A percentile compares a stretch with the other conserved stretches of the same genome.
phyloP scores from a whole-genome alignment of 2,888 invertebrate genomes.

The Cybosia mesomella region DNA sequence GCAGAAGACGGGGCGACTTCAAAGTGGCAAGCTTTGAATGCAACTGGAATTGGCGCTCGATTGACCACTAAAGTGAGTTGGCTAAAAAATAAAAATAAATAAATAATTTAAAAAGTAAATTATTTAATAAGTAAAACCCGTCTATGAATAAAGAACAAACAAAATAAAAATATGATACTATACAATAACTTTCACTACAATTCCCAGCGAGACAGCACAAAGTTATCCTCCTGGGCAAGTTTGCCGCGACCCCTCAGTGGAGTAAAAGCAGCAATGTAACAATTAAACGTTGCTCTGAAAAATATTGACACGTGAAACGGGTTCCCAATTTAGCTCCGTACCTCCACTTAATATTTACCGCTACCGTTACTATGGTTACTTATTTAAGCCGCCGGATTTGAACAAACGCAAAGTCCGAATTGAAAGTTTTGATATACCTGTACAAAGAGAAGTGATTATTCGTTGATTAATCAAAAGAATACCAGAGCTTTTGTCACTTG shows the following conservation, averaged over 20 bases:
- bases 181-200: conserved; percentile 2
- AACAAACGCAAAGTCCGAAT: conserved; percentile 9
- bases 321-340: conserved; percentile 24
- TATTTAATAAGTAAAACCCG: background rate
- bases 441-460: background rate
- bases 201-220: background rate
- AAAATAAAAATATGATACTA: background rate
- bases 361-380: conserved; percentile 28
- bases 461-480: background rate
- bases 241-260: conserved; percentile 3
- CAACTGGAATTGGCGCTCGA: too few relatives aligned
- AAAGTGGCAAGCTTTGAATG: too few relatives aligned
- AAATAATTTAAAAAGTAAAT: too few relatives aligned
- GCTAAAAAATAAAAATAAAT: too few relatives aligned
- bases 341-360: conserved; percentile 25
- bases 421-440: background rate
- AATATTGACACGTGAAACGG: conserved; percentile 29
- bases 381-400: conserved; percentile 21
- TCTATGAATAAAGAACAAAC: background rate
- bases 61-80: too few relatives aligned
- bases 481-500: background rate
- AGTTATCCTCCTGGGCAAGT: background rate
- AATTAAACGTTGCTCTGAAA: conserved; percentile 26
- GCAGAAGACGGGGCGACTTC: too few relatives aligned
- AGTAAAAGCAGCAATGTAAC: conserved; percentile 16